Evolutionary conservation across 2,888 invertebrate genomes (phyloP), one percentile per base, ranked within the genome.

Genomic region (Phanerotoma sp.): DNA sequence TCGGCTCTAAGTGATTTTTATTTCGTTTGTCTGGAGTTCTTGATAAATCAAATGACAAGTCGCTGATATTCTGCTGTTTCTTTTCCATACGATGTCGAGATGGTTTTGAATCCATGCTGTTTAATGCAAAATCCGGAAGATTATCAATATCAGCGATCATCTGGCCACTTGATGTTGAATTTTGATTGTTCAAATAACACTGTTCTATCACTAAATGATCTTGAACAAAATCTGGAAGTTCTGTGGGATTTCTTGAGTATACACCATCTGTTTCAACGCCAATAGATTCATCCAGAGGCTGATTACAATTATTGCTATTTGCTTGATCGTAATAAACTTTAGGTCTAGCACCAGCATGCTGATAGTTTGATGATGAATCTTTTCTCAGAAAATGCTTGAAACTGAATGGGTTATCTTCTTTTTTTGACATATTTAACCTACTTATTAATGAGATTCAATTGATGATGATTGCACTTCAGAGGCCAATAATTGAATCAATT

Each of bases 161-260:
- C 38, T 82, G 79, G 66, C 67, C 71, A 37, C 81, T 81, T 4
- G 28, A 21, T 30, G 35, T 7, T 3, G 40, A 60, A 15, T 63
- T 59, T 45, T 66, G 66, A 13, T 67, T 65, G 48, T 72, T 74
- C 66, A 87, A 79, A 74, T 86, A 88, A 60, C 86, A 86, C 66
- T 91, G 88, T 71, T 90, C 90, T 33, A 92, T 86, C 64, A 91
- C 83, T 75, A 92, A 83, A 77, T 93, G 93, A 77, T 93, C 93
- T 74, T 93, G 93, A 48, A 93, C 93, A 78, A 93, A 93, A 74
- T 93, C 93, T 1, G 93, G 93, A 62, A 91, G 74, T 7, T 87
- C 86, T 3, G 87, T 86, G 64, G 87, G 80, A 65, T 81, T 81
- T 52, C 82, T 77, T 1, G 81, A 74, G 57, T 79, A 78, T 41